Percentiles rank a stretch among this genome's conserved stretches.
These are phyloP conservation scores for Orthonyx spaldingii DNA, from an alignment of 2,113 vertebrate genomes.

Conservation along the genomic window DNA sequence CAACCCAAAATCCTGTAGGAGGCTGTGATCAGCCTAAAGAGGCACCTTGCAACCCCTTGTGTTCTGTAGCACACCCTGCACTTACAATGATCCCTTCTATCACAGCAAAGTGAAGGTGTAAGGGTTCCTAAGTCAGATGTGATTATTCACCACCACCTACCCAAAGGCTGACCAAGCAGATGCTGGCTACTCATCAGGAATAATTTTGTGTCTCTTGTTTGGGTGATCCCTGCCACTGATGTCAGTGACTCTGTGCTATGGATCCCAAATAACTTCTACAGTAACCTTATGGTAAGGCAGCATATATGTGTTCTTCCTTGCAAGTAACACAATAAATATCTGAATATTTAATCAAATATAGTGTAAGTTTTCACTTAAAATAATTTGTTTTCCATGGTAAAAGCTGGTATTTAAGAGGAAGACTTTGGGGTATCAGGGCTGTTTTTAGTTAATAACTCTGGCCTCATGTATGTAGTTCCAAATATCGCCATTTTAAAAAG, in stretches of 20 bases:
- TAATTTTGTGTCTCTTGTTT: not conserved
- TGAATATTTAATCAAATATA: not conserved
- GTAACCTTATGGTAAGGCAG: not conserved
- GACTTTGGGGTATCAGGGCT: accelerated
- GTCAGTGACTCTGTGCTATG: not conserved
- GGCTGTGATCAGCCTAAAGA: not conserved
- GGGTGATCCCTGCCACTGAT: not conserved
- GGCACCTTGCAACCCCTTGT: accelerated
- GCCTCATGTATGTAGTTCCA: not conserved
- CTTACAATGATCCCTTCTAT: not conserved
- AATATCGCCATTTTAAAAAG: not conserved
- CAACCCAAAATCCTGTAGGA: not conserved
- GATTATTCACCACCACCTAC: not conserved
- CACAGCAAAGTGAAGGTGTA: accelerated
- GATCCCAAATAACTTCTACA: not conserved
- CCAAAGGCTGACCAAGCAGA: not conserved
- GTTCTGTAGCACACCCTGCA: not conserved
- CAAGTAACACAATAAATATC: not conserved
- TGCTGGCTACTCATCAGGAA: not conserved
- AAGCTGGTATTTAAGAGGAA: not conserved
- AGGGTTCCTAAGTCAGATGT: not conserved
- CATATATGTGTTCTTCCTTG: not conserved
- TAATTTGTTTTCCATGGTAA: not conserved
- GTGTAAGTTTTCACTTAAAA: not conserved
- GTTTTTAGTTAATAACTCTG: not conserved